Base-by-base conservation (phyloP, 2,113 vertebrate genomes). In the Crotophaga sulcirostris region DNA sequence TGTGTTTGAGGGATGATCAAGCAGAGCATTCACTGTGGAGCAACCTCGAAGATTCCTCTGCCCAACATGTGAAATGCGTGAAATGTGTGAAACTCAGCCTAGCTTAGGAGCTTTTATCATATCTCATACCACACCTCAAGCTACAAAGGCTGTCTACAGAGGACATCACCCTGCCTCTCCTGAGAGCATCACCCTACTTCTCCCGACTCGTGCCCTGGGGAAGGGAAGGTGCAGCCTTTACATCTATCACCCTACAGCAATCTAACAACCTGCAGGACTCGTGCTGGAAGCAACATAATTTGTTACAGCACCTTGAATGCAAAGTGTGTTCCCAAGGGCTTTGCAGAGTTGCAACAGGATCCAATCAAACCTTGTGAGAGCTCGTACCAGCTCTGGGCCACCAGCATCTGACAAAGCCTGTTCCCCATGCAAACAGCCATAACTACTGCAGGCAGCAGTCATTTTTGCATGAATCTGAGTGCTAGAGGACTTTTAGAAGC, bases 81-180 rank as follows among this genome's bases (percentile, higher is more conserved):
- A n/a, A n/a, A 33, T 1, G 2, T 1, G 3, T 31, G 64, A 55
- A 63, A 40, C 23, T 54, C 29, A 28, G n/a, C 28, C 77, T 73
- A 1, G 0, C 25, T 56, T 2, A 0, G 51, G 31, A 40, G 18
- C 40, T 68, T 49, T 68, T 51, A 31, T n/a, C 6, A 0, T 0
- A 0, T 40, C 68, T 78, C 42, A 21, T 9, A n/a, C 6, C 16
- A 33, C 28, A 56, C 31, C 42, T 89, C 2, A 1, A 40, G 51
- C 29, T 40, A 15, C 13, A 38, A 52, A 34, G 21, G 28, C 16
- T 21, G 7, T 6, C 54, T 38, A 9, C 19, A 68, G 67, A 80
- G 47, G 60, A 74, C 58, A 51, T 64, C 52, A 58, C 16, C 10
- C 24, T 20, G 11, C 56, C 29, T 33, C 47, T 68, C 40, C 16